Conservation (phyloP, 2,113 vertebrate genomes). For the Eublepharis macularius region DNA sequence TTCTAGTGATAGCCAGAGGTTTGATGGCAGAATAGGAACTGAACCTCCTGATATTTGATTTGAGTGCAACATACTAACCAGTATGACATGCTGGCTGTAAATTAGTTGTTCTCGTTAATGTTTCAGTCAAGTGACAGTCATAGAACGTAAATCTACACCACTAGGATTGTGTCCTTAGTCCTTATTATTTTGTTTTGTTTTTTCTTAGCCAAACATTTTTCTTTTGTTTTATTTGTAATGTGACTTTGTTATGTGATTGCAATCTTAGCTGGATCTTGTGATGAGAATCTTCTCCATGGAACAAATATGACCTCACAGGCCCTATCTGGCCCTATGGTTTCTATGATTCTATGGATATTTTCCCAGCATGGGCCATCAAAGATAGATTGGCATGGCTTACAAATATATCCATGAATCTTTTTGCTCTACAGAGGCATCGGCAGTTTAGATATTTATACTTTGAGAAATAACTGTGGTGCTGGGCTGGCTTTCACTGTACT, state of each 20-base stretch:
- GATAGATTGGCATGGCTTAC: neutral
- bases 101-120: neutral
- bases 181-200: neutral
- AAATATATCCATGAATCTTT: neutral
- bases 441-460: constrained; percentile 3
- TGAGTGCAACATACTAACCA: neutral
- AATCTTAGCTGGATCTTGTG: neutral
- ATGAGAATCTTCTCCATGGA: neutral
- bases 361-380: constrained; percentile 2
- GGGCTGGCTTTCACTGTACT: neutral
- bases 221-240: neutral
- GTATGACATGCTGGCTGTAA: neutral
- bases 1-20: no score
- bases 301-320: neutral
- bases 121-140: neutral
- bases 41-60: neutral
- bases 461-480: neutral
- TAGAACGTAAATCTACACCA: neutral
- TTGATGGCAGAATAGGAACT: no score
- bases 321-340: neutral
- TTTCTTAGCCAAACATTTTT: neutral
- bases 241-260: neutral
- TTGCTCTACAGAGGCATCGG: neutral
- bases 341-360: constrained; percentile 7
- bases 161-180: neutral